Evolutionary conservation across 2,797 vertebrate species (phyloP).

Genomic region (Acrossocheilus wenchowensis): DNA sequence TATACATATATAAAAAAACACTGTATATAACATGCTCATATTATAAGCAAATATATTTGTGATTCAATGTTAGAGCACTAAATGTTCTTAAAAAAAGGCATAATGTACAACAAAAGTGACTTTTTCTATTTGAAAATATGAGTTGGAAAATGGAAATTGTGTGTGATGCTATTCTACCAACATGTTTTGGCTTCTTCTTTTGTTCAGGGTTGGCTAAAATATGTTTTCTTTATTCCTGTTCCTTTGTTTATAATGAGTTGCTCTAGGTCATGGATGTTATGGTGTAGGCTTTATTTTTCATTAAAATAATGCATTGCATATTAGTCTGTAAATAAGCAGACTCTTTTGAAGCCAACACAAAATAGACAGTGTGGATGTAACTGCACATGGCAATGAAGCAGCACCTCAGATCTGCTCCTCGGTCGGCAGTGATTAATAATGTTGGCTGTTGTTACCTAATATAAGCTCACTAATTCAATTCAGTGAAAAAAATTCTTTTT

Average conservation of each 20-base stretch:
- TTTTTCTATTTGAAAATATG: neutral
- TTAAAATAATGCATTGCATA: neutral
- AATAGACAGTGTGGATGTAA: slow-evolving; percentile 7
- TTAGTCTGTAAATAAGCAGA: slow-evolving; percentile 3
- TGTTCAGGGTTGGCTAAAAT: neutral
- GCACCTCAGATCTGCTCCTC: neutral
- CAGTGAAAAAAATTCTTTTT: neutral
- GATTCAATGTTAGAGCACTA: too few species aligned
- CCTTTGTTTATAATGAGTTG: neutral
- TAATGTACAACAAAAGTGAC: neutral
- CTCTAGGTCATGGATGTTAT: neutral
- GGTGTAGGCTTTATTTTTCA: neutral
- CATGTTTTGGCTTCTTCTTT: neutral
- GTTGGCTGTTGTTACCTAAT: neutral
- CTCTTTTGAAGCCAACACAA: neutral
- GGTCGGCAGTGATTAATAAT: neutral
- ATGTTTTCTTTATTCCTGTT: neutral
- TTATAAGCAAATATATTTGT: neutral
- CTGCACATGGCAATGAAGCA: neutral
- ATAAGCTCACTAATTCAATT: neutral
- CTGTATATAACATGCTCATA: neutral
- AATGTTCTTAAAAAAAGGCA: neutral
- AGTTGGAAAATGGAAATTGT: neutral
- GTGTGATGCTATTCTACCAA: neutral
- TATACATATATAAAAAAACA: neutral